phyloP scores from a whole-genome alignment of 2,113 vertebrate species.

The Dendropsophus ebraccatus region DNA sequence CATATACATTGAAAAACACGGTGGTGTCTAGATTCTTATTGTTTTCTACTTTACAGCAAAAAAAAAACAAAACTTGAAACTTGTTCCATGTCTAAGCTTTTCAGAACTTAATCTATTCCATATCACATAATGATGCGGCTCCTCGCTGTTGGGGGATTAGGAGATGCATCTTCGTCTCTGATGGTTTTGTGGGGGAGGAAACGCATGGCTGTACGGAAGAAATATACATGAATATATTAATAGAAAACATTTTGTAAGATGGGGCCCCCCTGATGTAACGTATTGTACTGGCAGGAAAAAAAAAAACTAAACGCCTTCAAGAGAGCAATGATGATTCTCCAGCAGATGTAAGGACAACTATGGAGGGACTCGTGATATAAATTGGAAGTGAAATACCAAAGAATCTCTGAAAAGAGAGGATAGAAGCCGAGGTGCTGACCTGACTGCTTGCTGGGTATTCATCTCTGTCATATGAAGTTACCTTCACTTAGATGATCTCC shows the following conservation, averaged over 20 bases:
- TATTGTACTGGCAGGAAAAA: neutral
- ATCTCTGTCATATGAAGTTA: neutral
- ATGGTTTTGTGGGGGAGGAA: slow-evolving; percentile 1
- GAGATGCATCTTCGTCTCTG: neutral
- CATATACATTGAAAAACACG: no score
- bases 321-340: neutral
- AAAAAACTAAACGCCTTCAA: neutral
- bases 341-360: neutral
- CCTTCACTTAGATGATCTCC: neutral
- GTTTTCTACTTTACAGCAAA: no score
- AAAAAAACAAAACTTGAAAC: no score
- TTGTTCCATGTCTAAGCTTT: neutral
- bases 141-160: slow-evolving; percentile 5
- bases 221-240: slow-evolving; percentile 31
- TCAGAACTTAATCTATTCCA: neutral
- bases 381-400: neutral
- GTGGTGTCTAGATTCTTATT: no score
- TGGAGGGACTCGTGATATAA: neutral
- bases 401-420: neutral
- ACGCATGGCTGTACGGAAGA: slow-evolving; percentile 16
- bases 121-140: slow-evolving; percentile 8
- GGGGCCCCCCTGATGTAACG: neutral
- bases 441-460: neutral
- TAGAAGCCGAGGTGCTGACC: neutral
- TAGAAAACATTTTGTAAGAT: slow-evolving; percentile 15